Evolutionary conservation across 2,113 vertebrate genomes (phyloP).

Genomic region (Stegastes partitus): DNA sequence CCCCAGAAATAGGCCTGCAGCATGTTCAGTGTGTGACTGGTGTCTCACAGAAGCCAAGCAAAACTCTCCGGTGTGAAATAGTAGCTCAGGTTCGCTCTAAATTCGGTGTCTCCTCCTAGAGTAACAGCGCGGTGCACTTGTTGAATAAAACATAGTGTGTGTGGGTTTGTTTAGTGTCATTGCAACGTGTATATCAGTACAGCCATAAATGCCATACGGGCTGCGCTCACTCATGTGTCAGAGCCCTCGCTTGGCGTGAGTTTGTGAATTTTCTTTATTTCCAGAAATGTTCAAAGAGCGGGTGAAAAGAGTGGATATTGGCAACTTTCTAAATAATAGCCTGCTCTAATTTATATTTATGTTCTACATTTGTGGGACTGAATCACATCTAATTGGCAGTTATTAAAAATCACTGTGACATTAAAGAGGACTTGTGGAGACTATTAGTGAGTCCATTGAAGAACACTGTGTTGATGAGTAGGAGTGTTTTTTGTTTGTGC

Average conservation of each 20-base stretch:
- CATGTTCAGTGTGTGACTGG: not conserved
- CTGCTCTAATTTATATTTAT: not conserved
- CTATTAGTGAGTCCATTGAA: too few relatives aligned
- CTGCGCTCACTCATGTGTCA: not conserved
- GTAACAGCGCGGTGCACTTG: not conserved
- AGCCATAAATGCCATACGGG: conserved; percentile 2
- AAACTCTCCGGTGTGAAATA: conserved; percentile 9
- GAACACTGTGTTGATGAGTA: too few relatives aligned
- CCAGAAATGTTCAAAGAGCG: not conserved
- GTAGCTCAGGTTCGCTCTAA: not conserved
- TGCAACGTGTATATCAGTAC: not conserved
- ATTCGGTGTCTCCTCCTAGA: not conserved
- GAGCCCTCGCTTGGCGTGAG: not conserved
- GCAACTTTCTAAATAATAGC: not conserved
- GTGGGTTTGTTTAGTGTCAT: conserved; percentile 22
- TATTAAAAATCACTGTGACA: too few relatives aligned
- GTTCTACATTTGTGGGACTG: too few relatives aligned
- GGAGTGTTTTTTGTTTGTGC: too few relatives aligned
- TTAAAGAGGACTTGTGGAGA: too few relatives aligned
- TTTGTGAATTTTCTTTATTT: conserved; percentile 5
- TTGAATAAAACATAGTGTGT: not conserved
- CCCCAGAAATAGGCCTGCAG: conserved; percentile 23
- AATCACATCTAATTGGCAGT: too few relatives aligned
- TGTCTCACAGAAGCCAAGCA: not conserved
- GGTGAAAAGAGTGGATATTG: not conserved